phyloP scores from a whole-genome alignment of 1,140 invertebrate species.

The Zaprionus taronus region DNA sequence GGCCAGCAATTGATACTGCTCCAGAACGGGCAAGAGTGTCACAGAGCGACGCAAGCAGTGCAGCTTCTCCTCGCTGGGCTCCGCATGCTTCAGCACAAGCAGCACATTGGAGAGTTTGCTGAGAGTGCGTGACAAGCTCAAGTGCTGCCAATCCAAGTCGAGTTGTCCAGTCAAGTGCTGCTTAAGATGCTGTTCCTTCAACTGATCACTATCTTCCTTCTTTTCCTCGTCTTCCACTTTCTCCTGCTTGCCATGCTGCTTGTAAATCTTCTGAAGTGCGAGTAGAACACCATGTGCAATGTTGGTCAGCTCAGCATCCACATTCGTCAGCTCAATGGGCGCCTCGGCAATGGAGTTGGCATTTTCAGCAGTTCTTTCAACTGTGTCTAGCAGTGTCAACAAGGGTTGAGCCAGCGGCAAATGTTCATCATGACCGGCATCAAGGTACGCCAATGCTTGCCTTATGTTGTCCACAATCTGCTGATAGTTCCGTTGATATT shows the following conservation, averaged over 20 bases:
- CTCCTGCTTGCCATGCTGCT: slow-evolving; percentile 85
- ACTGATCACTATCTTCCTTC: slow-evolving; percentile 53
- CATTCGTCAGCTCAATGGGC: slow-evolving; percentile 53
- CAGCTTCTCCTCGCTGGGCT: slow-evolving; percentile 51
- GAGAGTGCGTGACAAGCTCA: slow-evolving; percentile 85
- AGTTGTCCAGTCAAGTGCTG: slow-evolving; percentile 87
- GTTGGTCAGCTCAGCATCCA: slow-evolving; percentile 85
- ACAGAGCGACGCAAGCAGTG: slow-evolving; percentile 69
- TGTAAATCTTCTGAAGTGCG: slow-evolving; percentile 89
- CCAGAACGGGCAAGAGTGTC: slow-evolving; percentile 88
- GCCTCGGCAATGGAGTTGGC: not conserved
- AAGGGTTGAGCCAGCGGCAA: slow-evolving; percentile 70
- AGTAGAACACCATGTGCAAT: slow-evolving; percentile 87
- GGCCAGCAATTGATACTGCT: slow-evolving; percentile 90
- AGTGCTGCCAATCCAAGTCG: slow-evolving; percentile 85
- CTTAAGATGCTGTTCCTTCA: slow-evolving; percentile 87
- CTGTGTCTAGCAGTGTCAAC: slow-evolving; percentile 29
- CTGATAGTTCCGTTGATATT: slow-evolving; percentile 43
- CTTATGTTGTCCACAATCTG: slow-evolving; percentile 43
- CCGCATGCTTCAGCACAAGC: slow-evolving; percentile 58
- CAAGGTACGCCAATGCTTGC: slow-evolving; percentile 38
- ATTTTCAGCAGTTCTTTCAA: slow-evolving; percentile 4
- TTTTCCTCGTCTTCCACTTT: slow-evolving; percentile 1
- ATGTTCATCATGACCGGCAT: slow-evolving; percentile 38
- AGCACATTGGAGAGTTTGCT: slow-evolving; percentile 84